Evolutionary conservation across 2,113 vertebrate genomes (phyloP), one percentile per base, ranked within the genome.

Genomic region (Numida meleagris): DNA sequence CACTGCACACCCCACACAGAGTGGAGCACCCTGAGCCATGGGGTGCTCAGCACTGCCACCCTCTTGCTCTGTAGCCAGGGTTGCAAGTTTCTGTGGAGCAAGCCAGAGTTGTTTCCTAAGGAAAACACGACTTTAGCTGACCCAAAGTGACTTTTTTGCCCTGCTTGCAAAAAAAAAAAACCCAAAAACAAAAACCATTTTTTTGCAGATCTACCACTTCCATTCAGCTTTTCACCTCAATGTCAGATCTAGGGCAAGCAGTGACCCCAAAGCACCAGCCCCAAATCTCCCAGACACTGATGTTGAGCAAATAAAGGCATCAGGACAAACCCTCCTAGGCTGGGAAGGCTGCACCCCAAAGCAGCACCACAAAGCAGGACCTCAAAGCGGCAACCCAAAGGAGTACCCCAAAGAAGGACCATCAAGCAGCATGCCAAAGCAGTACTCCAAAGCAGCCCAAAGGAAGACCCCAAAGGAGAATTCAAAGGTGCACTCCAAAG

Each of bases 41-140:
- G 24, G 7, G 36, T 7, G 36, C 36, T 25, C 59, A 40, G 36
- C 59, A 53, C 51, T 53, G 51, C 51, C 51, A 53, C 51, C 27
- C 27, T 53, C 51, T 15, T 14, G 24, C 51, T 5, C 9, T 9
- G 27, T 29, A 29, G 25, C 51, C 51, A 53, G 51, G 53, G 8
- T 12, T n/a, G 40, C 27, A 66, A 33, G 20, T 45, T 24, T 67
- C 42, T 6, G 8, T 23, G 9, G 42, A n/a, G 31, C 63, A n/a
- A 45, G 42, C 29, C 31, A 33, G 42, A 9, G 21, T 59, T 27
- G 10, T 48, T 93, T 66, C 83, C 36, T 31, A 66, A 13, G 72
- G 68, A 86, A 85, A 90, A 88, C 13, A 27, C 4, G 70, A 53
- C 72, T 88, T 80, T 53, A 53, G 67, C 72, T 90, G 40, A 45